Base-by-base conservation (phyloP, 2,113 vertebrate species). In the Phrynocephalus versicolor region DNA sequence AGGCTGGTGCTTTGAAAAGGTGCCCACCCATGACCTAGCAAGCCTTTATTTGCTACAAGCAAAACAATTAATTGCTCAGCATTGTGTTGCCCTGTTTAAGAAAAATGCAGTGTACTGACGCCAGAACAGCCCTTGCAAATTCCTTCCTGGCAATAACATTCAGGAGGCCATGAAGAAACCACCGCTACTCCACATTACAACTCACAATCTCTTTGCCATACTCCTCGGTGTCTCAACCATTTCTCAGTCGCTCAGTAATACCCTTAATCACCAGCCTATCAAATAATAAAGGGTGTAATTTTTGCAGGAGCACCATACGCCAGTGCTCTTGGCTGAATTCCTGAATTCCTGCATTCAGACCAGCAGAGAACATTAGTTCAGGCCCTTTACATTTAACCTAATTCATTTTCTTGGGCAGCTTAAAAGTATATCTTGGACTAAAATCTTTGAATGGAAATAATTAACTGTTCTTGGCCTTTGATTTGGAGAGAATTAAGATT, bases 381-480 rank as follows among this genome's bases (percentile, higher is more conserved):
- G 51, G 88, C 87, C 81, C 87, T 92, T 64, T 74, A 14, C 57
- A 90, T 92, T 83, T 89, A 88, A 92, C 85, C 89, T 90, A 57
- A 85, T 80, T 51, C 72, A 84, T 82, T 90, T 90, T 51, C 71
- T 57, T 88, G 73, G 74, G 83, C 89, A 87, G 73, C 78, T 91
- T 27, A 6, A 18, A 62, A n/a, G 88, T 79, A 90, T 92, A 65
- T 83, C 75, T 35, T 33, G 73, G 33, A 79, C 45, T 70, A 57
- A 62, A 88, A 90, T 79, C 81, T 91, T 58, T 87, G 87, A 51
- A 91, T 83, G 79, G 86, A n/a, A 87, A 74, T 85, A 88, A 92
- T 92, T 94, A 51, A 90, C 83, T 92, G 85, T 78, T 92, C 55
- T 33, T 82, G 82, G 81, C 84, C 84, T 92, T 92, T 83, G 67